These are phyloP conservation scores for Chydorus sphaericus DNA, from an alignment of 2,888 invertebrate genomes.

Conservation along the genomic window DNA sequence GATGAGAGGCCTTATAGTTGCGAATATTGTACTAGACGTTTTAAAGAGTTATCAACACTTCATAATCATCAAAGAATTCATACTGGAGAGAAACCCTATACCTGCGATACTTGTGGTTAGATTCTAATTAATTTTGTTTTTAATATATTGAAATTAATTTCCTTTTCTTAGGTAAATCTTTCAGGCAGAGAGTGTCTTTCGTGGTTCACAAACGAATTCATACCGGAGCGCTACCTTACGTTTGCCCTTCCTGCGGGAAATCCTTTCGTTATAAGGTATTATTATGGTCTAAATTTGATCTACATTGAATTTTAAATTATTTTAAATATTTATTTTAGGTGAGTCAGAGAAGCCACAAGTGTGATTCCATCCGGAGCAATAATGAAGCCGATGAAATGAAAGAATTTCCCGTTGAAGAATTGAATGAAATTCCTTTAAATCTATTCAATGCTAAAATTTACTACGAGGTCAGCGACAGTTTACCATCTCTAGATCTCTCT, in stretches of 20 bases:
- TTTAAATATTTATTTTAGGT: constrained; percentile 35
- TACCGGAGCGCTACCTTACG: constrained; percentile 73
- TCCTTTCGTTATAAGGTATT: constrained; percentile 63
- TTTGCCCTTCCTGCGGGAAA: constrained; percentile 63
- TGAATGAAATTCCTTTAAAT: background rate
- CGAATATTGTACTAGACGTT: constrained; percentile 59
- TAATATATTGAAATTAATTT: constrained; percentile 3
- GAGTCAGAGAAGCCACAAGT: constrained; percentile 69
- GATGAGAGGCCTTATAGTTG: constrained; percentile 69
- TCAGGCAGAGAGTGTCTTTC: constrained; percentile 71
- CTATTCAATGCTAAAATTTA: background rate
- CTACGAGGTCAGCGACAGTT: background rate
- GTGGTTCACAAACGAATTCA: constrained; percentile 70
- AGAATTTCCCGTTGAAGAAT: background rate
- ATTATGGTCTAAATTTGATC: background rate
- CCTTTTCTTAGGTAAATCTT: constrained; percentile 63
- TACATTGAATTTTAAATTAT: background rate
- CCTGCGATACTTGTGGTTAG: constrained; percentile 69
- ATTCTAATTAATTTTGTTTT: background rate
- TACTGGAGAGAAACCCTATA: constrained; percentile 71
- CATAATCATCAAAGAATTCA: constrained; percentile 74
- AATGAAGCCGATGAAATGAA: background rate
- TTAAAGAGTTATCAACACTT: constrained; percentile 71
- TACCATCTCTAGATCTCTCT: constrained; percentile 2
- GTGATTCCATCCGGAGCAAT: constrained; percentile 33